Evolutionary conservation across 2,888 invertebrate genomes (phyloP).

Genomic region (Platynereis dumerilii): DNA sequence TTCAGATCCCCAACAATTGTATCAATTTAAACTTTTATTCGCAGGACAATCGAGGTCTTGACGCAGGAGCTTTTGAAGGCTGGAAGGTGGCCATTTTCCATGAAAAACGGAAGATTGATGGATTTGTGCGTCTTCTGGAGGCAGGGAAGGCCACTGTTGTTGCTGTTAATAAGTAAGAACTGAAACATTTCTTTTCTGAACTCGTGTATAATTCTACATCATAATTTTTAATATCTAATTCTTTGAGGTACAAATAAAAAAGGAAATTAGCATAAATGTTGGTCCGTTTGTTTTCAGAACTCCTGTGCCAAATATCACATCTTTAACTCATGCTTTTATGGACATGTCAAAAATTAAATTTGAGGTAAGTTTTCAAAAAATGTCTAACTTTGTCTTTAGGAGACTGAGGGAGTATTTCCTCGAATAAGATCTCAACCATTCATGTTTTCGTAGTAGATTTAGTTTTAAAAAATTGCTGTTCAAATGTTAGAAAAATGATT

Average conservation of each 20-base stretch:
- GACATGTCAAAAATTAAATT: slow-evolving; percentile 66
- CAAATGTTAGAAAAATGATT: no score
- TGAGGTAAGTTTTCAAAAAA: slow-evolving; percentile 40
- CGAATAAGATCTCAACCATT: no score
- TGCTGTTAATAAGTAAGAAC: slow-evolving; percentile 47
- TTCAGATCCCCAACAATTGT: no score
- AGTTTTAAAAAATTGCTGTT: no score
- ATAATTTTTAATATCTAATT: no score
- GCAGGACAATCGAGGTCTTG: slow-evolving; percentile 13
- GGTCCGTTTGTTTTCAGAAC: slow-evolving; percentile 6
- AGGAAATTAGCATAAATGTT: no score
- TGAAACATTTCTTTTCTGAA: no score
- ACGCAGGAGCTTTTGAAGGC: slow-evolving; percentile 55
- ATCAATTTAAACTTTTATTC: no score
- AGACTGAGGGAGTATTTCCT: no score
- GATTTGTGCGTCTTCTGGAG: slow-evolving; percentile 75
- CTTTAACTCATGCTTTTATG: slow-evolving; percentile 76
- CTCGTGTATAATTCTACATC: no score
- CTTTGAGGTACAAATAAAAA: no score
- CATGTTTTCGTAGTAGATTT: no score
- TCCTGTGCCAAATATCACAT: slow-evolving; percentile 53
- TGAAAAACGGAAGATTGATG: slow-evolving; percentile 68
- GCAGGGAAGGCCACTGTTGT: slow-evolving; percentile 80
- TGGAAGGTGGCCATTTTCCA: slow-evolving; percentile 69
- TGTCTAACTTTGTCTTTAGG: background rate